A percentile compares a stretch with the other conserved stretches of the same genome.
Conservation (phyloP, 2,888 invertebrate genomes). For the Epiperipatus broadwayi region DNA sequence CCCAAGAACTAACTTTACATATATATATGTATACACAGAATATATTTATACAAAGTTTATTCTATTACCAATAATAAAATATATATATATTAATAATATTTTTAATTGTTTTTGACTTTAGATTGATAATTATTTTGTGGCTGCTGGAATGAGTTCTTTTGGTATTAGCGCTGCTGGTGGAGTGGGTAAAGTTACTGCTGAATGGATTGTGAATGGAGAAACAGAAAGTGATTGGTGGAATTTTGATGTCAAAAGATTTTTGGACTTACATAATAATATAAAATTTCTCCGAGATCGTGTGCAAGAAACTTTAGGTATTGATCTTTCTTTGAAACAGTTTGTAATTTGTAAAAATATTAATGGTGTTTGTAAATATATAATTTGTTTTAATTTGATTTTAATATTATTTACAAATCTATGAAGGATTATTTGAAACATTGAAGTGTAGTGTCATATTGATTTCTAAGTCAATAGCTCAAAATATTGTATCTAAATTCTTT, state of each 20-base stretch:
- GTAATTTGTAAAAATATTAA: too few relatives aligned
- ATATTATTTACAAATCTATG: neutral
- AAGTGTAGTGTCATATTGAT: neutral
- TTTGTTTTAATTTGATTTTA: conserved; percentile 6
- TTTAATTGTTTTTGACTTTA: conserved; percentile 24
- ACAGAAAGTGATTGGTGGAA: conserved; percentile 67
- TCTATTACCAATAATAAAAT: neutral
- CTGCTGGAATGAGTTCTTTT: conserved; percentile 87
- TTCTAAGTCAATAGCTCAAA: conserved; percentile 11
- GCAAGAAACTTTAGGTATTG: conserved; percentile 67
- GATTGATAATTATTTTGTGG: conserved; percentile 71
- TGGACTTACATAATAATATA: conserved; percentile 81
- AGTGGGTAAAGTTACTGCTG: conserved; percentile 70
- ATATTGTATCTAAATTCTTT: too few relatives aligned
- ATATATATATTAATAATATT: neutral
- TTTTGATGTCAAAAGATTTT: conserved; percentile 67
- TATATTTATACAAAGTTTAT: conserved; percentile 5
- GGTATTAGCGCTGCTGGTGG: conserved; percentile 91
- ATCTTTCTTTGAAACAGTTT: neutral
- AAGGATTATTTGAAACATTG: neutral
- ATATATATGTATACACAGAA: too few relatives aligned
- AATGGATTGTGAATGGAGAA: conserved; percentile 61
- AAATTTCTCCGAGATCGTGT: conserved; percentile 76
- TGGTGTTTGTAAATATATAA: conserved; percentile 9
- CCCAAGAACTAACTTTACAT: too few relatives aligned